These are phyloP conservation scores for Trichosurus vulpecula DNA, from an alignment of 2,797 vertebrate species.

Conservation along the genomic window DNA sequence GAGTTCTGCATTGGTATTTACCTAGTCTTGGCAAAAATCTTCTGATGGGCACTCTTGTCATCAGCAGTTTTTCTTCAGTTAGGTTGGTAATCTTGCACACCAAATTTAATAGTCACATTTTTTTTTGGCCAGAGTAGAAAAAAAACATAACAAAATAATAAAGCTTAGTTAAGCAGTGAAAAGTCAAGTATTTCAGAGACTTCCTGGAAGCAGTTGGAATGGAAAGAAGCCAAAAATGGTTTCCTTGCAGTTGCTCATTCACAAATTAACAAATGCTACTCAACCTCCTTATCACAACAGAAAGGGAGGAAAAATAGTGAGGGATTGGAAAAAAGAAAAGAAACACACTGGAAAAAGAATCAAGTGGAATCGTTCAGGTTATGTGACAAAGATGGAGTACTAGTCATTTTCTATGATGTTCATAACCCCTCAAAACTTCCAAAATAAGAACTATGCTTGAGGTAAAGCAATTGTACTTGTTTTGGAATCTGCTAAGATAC, in stretches of 20 bases:
- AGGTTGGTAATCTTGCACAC: neutral
- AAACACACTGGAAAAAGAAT: neutral
- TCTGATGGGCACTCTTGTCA: neutral
- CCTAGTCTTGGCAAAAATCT: neutral
- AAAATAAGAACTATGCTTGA: neutral
- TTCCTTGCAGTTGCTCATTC: neutral
- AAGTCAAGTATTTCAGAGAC: neutral
- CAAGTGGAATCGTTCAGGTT: neutral
- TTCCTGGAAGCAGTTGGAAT: neutral
- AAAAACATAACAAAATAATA: neutral
- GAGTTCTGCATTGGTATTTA: neutral
- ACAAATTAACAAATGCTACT: neutral
- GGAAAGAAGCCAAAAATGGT: neutral
- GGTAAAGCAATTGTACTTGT: neutral
- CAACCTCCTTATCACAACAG: neutral
- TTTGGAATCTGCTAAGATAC: neutral
- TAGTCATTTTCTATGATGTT: neutral
- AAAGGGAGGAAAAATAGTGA: neutral
- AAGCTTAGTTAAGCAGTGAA: neutral
- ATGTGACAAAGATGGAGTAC: neutral
- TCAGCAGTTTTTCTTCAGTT: neutral
- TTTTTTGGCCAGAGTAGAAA: neutral
- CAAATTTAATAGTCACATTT: neutral
- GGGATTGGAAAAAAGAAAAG: neutral
- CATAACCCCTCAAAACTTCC: neutral